Conservation (phyloP, 2,113 vertebrate genomes). For the Eonycteris spelaea region DNA sequence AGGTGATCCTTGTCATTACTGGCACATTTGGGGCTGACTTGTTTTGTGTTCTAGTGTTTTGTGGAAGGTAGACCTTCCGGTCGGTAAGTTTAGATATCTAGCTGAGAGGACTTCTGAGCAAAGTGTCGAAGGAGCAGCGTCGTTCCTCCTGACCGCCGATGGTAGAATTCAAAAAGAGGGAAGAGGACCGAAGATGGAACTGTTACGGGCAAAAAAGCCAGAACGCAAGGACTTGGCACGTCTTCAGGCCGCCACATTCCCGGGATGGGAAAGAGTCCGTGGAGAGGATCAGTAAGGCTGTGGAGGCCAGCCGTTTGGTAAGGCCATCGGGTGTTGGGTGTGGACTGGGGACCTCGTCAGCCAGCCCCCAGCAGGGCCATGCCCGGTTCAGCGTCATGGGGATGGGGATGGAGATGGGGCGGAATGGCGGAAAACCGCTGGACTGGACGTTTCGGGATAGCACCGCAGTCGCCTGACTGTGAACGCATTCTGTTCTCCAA, state of each 20-base stretch:
- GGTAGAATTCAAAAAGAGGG: background rate
- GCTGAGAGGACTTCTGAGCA: background rate
- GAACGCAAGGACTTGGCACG: background rate
- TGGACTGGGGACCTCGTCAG: background rate
- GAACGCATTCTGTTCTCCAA: background rate
- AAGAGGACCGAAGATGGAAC: background rate
- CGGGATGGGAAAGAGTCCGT: background rate
- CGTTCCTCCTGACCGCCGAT: background rate
- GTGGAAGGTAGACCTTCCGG: background rate
- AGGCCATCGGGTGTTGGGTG: background rate
- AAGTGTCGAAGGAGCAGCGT: background rate
- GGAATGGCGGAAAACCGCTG: background rate
- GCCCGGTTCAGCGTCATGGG: background rate
- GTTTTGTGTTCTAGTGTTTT: background rate
- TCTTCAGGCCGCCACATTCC: background rate
- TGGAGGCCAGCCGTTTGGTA: too few relatives aligned
- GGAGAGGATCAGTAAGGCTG: background rate
- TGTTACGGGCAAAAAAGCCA: background rate
- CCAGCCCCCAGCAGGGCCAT: rapidly evolving
- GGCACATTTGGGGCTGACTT: background rate
- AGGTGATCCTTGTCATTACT: background rate
- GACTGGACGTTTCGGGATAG: background rate
- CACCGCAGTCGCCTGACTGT: background rate
- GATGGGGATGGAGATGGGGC: background rate
- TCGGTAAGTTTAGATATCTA: background rate